Percentiles rank a stretch among this genome's conserved stretches.
phyloP scores from a whole-genome alignment of 2,888 invertebrate species.

The Chouioia cunea region DNA sequence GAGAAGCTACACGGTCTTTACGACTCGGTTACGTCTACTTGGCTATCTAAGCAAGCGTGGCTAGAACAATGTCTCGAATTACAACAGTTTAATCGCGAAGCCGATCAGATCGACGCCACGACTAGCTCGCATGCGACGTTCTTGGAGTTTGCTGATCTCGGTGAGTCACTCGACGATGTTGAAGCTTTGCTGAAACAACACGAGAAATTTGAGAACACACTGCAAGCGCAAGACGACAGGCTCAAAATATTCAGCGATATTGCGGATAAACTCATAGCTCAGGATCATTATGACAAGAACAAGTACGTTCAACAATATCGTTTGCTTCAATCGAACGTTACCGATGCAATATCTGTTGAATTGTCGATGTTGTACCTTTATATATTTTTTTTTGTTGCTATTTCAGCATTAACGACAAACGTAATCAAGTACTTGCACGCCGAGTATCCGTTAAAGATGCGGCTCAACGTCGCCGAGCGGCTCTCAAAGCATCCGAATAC shows the following conservation, averaged over 20 bases:
- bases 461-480: conserved; percentile 80
- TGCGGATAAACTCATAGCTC: conserved; percentile 83
- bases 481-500: conserved; percentile 85
- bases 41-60: conserved; percentile 88
- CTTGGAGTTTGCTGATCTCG: conserved; percentile 88
- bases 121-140: conserved; percentile 95
- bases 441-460: conserved; percentile 82
- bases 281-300: conserved; percentile 83
- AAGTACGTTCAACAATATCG: conserved; percentile 72
- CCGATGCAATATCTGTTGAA: too few relatives aligned
- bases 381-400: too few relatives aligned
- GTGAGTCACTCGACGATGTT: conserved; percentile 90
- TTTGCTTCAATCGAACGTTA: background rate
- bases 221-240: conserved; percentile 93
- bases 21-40: conserved; percentile 77
- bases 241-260: conserved; percentile 85
- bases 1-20: conserved; percentile 81
- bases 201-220: conserved; percentile 91
- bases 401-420: conserved; percentile 77
- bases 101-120: conserved; percentile 96
- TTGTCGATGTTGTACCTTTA: too few relatives aligned
- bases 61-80: conserved; percentile 89
- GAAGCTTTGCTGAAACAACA: conserved; percentile 94
- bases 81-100: conserved; percentile 94
- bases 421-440: conserved; percentile 81